These are phyloP conservation scores for Chrysogorgia sp. DNA, from an alignment of 92 coral and sea anemone genomes.

Conservation along the genomic window DNA sequence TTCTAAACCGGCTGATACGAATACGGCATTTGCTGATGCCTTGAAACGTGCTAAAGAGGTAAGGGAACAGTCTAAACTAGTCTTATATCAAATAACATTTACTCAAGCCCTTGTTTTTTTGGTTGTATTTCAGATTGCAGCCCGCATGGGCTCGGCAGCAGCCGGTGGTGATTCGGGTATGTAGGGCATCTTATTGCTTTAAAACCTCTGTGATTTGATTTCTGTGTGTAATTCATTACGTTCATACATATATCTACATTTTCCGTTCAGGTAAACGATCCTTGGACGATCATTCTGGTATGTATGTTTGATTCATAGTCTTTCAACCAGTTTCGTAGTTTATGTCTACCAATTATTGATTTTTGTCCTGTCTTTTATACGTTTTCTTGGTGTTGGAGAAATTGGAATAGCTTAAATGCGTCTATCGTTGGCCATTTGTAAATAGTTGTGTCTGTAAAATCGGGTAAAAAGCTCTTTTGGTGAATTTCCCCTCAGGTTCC, in stretches of 20 bases:
- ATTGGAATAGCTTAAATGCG: too few relatives aligned
- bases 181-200: background rate
- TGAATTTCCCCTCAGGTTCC: too few relatives aligned
- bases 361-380: too few relatives aligned
- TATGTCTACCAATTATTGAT: too few relatives aligned
- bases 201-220: background rate
- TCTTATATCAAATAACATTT: background rate
- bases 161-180: conserved; percentile 34
- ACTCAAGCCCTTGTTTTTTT: background rate
- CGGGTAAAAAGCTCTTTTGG: too few relatives aligned
- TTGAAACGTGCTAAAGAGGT: conserved; percentile 93
- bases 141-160: conserved; percentile 78
- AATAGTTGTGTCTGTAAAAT: too few relatives aligned
- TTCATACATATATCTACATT: background rate
- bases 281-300: conserved; percentile 23
- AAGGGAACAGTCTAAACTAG: conserved; percentile 22
- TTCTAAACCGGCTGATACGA: conserved; percentile 67
- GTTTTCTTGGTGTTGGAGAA: too few relatives aligned
- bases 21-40: conserved; percentile 87
- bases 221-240: background rate
- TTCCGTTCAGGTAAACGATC: conserved; percentile 29
- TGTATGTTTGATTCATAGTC: background rate
- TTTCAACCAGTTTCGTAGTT: too few relatives aligned
- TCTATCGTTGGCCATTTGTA: background rate
- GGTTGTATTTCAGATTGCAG: conserved; percentile 72